Base-by-base conservation (phyloP, 2,797 vertebrate species). In the Halcyon chelicuti region DNA sequence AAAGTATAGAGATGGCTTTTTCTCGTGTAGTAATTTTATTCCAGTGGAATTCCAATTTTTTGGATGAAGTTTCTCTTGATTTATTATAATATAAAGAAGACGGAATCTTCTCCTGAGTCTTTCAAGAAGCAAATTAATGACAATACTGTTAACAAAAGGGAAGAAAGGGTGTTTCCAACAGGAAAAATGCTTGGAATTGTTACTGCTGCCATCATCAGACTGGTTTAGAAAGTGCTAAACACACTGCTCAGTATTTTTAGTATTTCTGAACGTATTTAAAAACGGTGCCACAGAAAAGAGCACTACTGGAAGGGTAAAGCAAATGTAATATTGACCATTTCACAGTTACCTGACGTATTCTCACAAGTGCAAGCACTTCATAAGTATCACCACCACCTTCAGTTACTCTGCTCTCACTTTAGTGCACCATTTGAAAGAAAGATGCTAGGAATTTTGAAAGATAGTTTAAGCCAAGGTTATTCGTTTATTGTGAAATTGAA, bases 11-110 rank as follows among this genome's bases (percentile, higher is more conserved):
- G 83, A 92, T 82, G 67, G 88, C 49, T 96, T 96, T 94, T 95
- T 90, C 80, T 93, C 49, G 12, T 76, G 62, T n/a, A 95, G 93
- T 88, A 95, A 96, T 96, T 96, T 95, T 92, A 96, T 94, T 94
- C 83, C 77, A 81, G 74, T 33, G 63, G 80, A 95, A 95, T 90
- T 96, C 96, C 94, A 93, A 94, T 96, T 93, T 94, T 95, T 96
- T 95, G 83, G 80, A 95, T 79, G 90, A 94, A 86, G 91, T 67
- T 95, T 84, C 76, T 57, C 60, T 84, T 94, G 91, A 94, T 94
- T 95, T 96, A 97, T 88, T 79, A 29, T 57, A 86, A 88, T 49
- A 95, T 89, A 94, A 88, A 84, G 55, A 90, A 82, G 89, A 93
- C 0, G 0, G 46, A 95, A 78, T 75, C 70, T 83, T 89, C 61